Evolutionary conservation across 2,888 invertebrate species (phyloP).

Genomic region (Cephus nigrinus): DNA sequence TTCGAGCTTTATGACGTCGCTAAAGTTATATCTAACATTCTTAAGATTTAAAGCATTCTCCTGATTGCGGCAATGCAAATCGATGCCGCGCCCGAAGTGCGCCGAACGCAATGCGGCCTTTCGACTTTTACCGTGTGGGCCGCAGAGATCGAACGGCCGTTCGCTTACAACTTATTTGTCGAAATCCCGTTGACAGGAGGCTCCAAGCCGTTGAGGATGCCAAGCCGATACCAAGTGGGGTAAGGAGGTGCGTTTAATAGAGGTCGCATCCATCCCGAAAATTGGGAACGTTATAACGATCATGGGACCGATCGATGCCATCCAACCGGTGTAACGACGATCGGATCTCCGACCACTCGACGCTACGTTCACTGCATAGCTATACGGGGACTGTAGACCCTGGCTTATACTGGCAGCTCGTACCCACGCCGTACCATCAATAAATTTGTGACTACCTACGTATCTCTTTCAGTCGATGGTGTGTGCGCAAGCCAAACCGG

Average conservation of each 20-base stretch:
- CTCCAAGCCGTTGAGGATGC: neutral
- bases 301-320: neutral
- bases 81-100: neutral
- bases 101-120: neutral
- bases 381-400: neutral
- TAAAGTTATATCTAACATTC: neutral
- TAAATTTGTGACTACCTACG: constrained; percentile 44
- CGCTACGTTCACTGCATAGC: neutral
- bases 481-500: constrained; percentile 58
- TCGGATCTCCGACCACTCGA: neutral
- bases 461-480: constrained; percentile 19
- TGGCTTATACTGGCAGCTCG: neutral
- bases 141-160: neutral
- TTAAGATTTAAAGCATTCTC: neutral
- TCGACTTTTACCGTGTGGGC: neutral
- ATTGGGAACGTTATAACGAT: neutral
- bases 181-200: neutral
- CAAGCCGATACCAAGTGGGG: neutral
- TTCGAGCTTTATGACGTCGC: neutral
- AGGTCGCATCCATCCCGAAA: neutral
- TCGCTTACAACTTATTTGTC: neutral
- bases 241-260: neutral
- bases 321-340: neutral
- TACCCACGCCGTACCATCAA: constrained; percentile 23
- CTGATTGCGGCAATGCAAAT: neutral